Evolutionary conservation across 2,888 invertebrate genomes (phyloP), one percentile per base, ranked within the genome.

Genomic region (Zelleria hepariella): DNA sequence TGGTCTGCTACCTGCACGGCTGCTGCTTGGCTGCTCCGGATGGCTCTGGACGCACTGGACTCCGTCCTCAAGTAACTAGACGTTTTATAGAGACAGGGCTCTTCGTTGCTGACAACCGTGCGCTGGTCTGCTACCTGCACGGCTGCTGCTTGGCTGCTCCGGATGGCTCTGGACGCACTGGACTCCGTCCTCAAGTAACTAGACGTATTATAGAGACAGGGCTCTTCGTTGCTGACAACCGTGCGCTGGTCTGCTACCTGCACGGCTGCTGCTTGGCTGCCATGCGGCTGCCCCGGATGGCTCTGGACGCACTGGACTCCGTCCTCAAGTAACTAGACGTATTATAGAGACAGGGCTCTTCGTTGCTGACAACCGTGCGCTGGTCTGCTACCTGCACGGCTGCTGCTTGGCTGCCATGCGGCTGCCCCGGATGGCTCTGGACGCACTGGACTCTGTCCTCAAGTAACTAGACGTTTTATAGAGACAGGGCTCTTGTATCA

Each of bases 181-280:
- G 66, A 76, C 56, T 63, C 67, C 0, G 74, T 79, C 18, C 23
- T 47, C 26, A 25, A 53, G 53, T 53, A 25, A 24, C n/a, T n/a
- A n/a, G n/a, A n/a, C n/a, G n/a, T n/a, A n/a, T n/a, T n/a, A n/a
- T n/a, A n/a, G n/a, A n/a, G n/a, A n/a, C n/a, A n/a, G 67, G 63
- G 5, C 69, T 65, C 62, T 93, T 90, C 75, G 90, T 91, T 64
- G 86, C 84, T 0, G 96, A 96, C 74, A 95, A 96, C 75, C 89
- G 90, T 64, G 95, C 94, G 1, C 86, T 98, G 56, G 81, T 95
- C 32, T 83, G 94, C 32, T 89, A 96, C 66, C 77, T 98, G 63
- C 94, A 95, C 76, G 98, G 97, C 0, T 93, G 95, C 59, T 94
- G 95, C 73, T 89, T 97, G 32, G 86, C 94, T 57, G 93, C 94